Conservation (phyloP, 2,888 invertebrate species). For the Cerastis rubricosa region DNA sequence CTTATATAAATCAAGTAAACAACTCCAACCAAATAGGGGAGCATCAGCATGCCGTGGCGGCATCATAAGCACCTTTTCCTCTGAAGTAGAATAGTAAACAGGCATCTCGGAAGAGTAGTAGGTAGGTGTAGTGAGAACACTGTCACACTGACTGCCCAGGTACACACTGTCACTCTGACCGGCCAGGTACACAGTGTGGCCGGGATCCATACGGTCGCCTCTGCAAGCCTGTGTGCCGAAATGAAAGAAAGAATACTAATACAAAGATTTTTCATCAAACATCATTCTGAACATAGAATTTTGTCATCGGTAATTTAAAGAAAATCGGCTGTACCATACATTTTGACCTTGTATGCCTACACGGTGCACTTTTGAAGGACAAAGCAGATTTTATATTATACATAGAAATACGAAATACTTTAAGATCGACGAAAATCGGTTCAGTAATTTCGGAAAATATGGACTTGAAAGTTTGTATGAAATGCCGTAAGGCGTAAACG, state of each 20-base stretch:
- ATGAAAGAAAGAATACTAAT: background rate
- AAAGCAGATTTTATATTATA: too few species aligned
- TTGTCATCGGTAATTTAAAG: too few species aligned
- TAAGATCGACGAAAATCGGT: too few species aligned
- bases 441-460: too few species aligned
- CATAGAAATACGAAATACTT: too few species aligned
- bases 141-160: background rate
- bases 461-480: too few species aligned
- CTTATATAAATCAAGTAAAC: background rate
- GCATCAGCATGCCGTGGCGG: background rate
- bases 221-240: constrained; percentile 21
- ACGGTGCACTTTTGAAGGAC: too few species aligned
- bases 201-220: constrained; percentile 33
- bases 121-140: background rate
- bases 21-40: background rate
- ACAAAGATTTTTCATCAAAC: too few species aligned
- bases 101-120: background rate
- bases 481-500: too few species aligned
- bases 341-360: too few species aligned
- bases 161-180: constrained; percentile 1
- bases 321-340: too few species aligned
- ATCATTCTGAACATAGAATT: too few species aligned
- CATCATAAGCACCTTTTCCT: background rate
- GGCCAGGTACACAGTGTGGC: constrained; percentile 14
- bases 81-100: background rate